These are phyloP conservation scores for Opisthograptis luteolata DNA, from an alignment of 2,888 invertebrate species.

Conservation along the genomic window DNA sequence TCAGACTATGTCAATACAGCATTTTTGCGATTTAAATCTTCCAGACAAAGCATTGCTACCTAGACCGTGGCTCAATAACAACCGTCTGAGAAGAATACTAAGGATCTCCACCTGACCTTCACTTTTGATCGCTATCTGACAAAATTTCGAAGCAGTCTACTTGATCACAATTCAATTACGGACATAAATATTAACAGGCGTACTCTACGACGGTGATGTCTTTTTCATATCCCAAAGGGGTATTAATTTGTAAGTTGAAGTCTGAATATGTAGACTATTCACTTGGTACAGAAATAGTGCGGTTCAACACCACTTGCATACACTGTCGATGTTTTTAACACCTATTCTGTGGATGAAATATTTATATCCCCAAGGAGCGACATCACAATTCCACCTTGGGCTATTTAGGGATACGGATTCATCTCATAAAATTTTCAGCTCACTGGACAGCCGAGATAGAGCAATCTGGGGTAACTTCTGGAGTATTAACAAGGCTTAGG, in stretches of 20 bases:
- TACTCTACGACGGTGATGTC: slow-evolving; percentile 20
- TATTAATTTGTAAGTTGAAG: slow-evolving; percentile 26
- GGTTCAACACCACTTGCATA: slow-evolving; percentile 39
- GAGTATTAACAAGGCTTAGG: slow-evolving; percentile 9
- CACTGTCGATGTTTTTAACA: slow-evolving; percentile 46
- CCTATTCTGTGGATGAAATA: slow-evolving; percentile 49
- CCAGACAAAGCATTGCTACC: slow-evolving; percentile 13
- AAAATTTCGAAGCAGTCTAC: slow-evolving; percentile 27
- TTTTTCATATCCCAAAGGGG: slow-evolving; percentile 23
- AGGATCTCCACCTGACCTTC: slow-evolving; percentile 27
- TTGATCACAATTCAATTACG: slow-evolving; percentile 45
- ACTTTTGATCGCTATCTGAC: slow-evolving; percentile 34
- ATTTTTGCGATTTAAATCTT: slow-evolving; percentile 9
- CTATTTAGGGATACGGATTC: slow-evolving; percentile 26
- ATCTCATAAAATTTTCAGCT: slow-evolving; percentile 26
- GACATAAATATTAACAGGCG: slow-evolving; percentile 39
- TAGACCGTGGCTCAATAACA: slow-evolving; percentile 10
- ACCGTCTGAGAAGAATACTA: slow-evolving; percentile 18
- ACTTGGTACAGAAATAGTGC: slow-evolving; percentile 60
- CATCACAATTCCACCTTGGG: slow-evolving; percentile 27
- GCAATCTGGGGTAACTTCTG: slow-evolving; percentile 4
- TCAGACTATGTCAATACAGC: slow-evolving; percentile 1
- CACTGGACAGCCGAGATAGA: slow-evolving; percentile 24
- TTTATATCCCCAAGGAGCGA: slow-evolving; percentile 40
- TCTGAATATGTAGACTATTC: slow-evolving; percentile 45